phyloP scores from a whole-genome alignment of 1,140 invertebrate genomes.

The Drosophila watanabei region DNA sequence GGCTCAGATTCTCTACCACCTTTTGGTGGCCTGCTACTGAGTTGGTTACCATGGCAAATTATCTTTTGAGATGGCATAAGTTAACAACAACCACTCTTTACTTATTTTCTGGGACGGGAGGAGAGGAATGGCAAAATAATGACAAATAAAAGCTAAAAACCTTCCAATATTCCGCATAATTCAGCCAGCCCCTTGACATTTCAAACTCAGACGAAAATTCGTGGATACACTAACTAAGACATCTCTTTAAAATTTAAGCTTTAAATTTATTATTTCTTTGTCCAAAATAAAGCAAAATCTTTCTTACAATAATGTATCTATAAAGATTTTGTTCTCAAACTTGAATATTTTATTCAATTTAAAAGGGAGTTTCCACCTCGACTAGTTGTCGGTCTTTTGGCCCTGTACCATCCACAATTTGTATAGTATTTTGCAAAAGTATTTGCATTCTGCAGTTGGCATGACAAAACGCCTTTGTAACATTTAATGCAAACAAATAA shows the following conservation, averaged over 20 bases:
- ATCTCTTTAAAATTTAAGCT: neutral
- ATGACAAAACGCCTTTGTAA: conserved; percentile 49
- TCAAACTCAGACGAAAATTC: conserved; percentile 15
- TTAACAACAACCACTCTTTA: conserved; percentile 66
- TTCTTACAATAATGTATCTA: neutral
- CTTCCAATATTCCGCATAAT: conserved; percentile 44
- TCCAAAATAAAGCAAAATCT: neutral
- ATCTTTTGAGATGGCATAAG: conserved; percentile 80
- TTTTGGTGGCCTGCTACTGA: conserved; percentile 62
- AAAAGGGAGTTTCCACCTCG: conserved; percentile 16
- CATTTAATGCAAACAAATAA: conserved; percentile 44
- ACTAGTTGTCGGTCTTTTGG: neutral
- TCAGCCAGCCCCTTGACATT: conserved; percentile 24
- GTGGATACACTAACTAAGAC: conserved; percentile 12
- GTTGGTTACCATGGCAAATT: conserved; percentile 78
- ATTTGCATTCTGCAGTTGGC: conserved; percentile 53
- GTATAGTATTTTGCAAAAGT: conserved; percentile 33
- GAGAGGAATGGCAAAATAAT: conserved; percentile 34
- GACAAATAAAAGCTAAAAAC: conserved; percentile 70
- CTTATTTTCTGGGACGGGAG: conserved; percentile 49
- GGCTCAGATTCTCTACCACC: conserved; percentile 35
- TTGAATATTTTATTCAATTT: neutral
- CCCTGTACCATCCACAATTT: conserved; percentile 2
- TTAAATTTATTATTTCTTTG: neutral
- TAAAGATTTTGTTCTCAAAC: neutral